phyloP scores from a whole-genome alignment of 2,113 vertebrate genomes.

The Piaya cayana region DNA sequence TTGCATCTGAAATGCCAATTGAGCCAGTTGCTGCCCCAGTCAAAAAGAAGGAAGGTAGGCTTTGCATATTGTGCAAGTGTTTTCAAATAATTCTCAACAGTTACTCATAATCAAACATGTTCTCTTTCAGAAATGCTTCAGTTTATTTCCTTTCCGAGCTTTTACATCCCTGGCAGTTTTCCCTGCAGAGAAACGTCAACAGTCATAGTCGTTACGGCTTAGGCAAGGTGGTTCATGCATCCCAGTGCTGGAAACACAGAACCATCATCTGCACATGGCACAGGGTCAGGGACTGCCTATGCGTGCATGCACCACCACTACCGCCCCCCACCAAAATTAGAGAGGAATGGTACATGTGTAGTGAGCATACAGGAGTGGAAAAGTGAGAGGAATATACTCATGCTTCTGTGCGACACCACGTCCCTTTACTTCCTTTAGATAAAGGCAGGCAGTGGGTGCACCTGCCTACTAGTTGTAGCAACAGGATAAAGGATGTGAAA shows the following conservation, averaged over 20 bases:
- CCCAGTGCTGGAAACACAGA: neutral
- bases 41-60: neutral
- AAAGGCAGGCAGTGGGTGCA: accelerated
- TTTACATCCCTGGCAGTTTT: neutral
- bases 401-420: neutral
- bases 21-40: neutral
- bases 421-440: too few species aligned
- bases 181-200: neutral
- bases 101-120: neutral
- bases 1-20: neutral
- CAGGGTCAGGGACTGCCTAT: neutral
- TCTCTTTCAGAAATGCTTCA: neutral
- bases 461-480: accelerated
- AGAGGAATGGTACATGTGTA: accelerated
- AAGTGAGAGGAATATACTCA: neutral
- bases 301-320: accelerated
- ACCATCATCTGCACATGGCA: accelerated
- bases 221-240: neutral
- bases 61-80: neutral
- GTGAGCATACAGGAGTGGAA: neutral
- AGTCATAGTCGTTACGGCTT: neutral
- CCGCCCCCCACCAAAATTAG: accelerated
- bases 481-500: neutral
- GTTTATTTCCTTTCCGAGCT: neutral
- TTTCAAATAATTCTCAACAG: neutral